Evolutionary conservation across 2,888 invertebrate species (phyloP).

Genomic region (Brachyptera putata): DNA sequence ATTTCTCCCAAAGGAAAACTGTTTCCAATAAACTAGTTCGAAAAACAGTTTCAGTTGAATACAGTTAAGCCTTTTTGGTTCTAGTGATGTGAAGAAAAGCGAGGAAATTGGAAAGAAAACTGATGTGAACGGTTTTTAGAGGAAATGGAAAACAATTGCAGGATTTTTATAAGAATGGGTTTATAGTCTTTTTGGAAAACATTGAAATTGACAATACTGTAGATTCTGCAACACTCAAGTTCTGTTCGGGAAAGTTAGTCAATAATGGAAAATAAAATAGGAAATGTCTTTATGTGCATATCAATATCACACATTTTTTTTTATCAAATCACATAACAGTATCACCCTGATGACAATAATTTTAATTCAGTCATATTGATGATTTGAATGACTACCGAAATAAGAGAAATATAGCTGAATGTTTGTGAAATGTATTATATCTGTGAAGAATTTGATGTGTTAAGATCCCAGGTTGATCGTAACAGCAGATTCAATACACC

Average conservation of each 20-base stretch:
- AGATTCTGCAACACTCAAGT: too few species aligned
- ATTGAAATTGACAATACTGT: too few species aligned
- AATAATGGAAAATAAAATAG: too few species aligned
- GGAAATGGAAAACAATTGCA: conserved; percentile 1
- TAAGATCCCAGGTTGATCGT: background rate
- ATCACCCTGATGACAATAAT: too few species aligned
- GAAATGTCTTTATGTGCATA: too few species aligned
- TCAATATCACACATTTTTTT: too few species aligned
- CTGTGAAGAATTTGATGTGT: background rate
- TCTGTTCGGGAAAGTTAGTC: too few species aligned
- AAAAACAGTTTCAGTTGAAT: background rate
- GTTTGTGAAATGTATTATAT: background rate
- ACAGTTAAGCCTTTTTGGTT: conserved; percentile 7
- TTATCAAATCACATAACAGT: too few species aligned
- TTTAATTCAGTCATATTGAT: too few species aligned
- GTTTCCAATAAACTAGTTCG: background rate
- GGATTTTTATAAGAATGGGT: background rate
- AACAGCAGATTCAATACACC: background rate
- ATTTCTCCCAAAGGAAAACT: background rate
- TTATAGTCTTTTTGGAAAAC: background rate
- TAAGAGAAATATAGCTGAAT: too few species aligned
- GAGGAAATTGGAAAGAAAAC: conserved; percentile 1
- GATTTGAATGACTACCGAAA: too few species aligned
- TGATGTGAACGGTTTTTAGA: conserved; percentile 1
- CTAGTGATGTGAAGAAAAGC: too few species aligned